Evolutionary conservation across 2,113 vertebrate species (phyloP).

Genomic region (Microcebus griseorufus): DNA sequence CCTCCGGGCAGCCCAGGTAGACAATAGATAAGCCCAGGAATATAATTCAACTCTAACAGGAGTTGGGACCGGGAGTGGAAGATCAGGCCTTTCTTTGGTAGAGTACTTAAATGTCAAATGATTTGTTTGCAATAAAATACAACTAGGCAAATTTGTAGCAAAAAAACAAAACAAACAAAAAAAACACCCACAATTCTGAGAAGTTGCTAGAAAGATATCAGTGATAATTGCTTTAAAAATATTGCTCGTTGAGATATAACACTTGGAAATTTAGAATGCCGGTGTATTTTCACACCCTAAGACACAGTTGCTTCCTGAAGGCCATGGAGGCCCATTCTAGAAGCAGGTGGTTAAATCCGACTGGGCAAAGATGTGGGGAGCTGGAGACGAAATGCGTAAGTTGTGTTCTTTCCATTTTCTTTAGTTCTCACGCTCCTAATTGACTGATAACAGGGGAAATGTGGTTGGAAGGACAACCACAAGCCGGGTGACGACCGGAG

Average conservation of each 20-base stretch:
- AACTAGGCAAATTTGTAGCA: neutral
- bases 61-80: accelerated
- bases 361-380: accelerated
- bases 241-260: neutral
- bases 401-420: no score
- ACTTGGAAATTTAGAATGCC: neutral
- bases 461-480: neutral
- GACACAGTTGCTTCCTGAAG: neutral
- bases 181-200: neutral
- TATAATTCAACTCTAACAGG: neutral
- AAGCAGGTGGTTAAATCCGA: neutral
- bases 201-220: neutral
- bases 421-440: neutral
- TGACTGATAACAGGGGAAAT: neutral
- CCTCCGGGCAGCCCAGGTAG: no score
- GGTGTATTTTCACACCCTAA: neutral
- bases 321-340: neutral
- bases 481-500: no score
- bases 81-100: neutral
- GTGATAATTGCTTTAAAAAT: neutral
- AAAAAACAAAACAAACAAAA: neutral
- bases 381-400: no score
- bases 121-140: neutral
- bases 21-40: no score
- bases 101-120: neutral